phyloP scores from a whole-genome alignment of 2,113 vertebrate genomes.

The Cebidichthys violaceus region DNA sequence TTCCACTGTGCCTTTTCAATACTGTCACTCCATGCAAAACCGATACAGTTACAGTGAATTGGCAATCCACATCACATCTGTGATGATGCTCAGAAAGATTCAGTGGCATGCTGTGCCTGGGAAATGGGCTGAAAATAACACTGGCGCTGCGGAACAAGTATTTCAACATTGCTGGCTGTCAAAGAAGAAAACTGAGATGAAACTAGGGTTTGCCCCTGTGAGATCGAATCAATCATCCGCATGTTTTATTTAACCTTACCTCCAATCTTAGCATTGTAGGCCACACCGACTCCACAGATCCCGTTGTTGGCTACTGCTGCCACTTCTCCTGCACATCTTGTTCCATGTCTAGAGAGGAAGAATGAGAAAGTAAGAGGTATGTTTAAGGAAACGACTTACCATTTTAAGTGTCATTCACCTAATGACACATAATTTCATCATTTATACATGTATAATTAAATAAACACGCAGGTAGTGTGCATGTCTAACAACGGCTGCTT shows the following conservation, averaged over 20 bases:
- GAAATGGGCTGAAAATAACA: slow-evolving; percentile 50
- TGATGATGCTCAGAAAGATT: slow-evolving; percentile 39
- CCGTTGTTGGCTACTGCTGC: slow-evolving; percentile 95
- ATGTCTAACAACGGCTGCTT: slow-evolving; percentile 27
- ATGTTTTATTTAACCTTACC: slow-evolving; percentile 79
- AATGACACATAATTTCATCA: slow-evolving; percentile 32
- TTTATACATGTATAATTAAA: background rate
- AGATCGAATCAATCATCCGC: slow-evolving; percentile 37
- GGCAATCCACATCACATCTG: slow-evolving; percentile 29
- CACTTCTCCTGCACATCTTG: slow-evolving; percentile 95
- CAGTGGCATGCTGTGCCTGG: slow-evolving; percentile 31
- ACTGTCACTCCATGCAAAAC: slow-evolving; percentile 35
- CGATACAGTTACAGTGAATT: slow-evolving; percentile 28
- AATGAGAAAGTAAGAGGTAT: slow-evolving; percentile 30
- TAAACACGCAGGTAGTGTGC: background rate
- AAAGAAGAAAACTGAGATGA: slow-evolving; percentile 23
- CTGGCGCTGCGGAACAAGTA: slow-evolving; percentile 7
- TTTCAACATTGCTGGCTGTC: slow-evolving; percentile 41
- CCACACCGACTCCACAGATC: slow-evolving; percentile 95
- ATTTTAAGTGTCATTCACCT: slow-evolving; percentile 13
- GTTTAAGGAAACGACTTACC: slow-evolving; percentile 11
- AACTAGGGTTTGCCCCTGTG: slow-evolving; percentile 6
- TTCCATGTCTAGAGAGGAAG: slow-evolving; percentile 88
- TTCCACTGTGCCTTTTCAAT: slow-evolving; percentile 1
- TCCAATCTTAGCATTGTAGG: slow-evolving; percentile 96